Evolutionary conservation across 64 coral and sea anemone genomes (phyloP).

Genomic region (Montipora cactus): DNA sequence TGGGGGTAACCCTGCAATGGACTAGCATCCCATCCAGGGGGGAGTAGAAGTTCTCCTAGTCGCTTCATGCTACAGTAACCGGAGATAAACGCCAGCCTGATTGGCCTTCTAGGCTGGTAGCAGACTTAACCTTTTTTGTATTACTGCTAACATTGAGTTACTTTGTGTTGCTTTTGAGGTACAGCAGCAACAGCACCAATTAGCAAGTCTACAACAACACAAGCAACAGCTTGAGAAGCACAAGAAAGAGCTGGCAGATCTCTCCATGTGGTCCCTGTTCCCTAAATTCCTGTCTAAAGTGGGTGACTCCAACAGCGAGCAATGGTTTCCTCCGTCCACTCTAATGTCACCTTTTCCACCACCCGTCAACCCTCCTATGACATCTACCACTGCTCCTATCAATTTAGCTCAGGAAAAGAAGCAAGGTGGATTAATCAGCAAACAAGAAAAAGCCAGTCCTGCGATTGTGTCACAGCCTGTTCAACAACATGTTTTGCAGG

Average conservation of each 20-base stretch:
- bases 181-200: slow-evolving; percentile 93
- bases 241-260: slow-evolving; percentile 94
- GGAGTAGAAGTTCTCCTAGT: too few species aligned
- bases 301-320: not conserved
- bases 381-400: slow-evolving; percentile 16
- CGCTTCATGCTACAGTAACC: too few species aligned
- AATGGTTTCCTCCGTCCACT: not conserved
- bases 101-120: too few species aligned
- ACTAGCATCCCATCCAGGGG: too few species aligned
- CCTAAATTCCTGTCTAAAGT: slow-evolving; percentile 61
- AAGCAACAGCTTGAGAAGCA: slow-evolving; percentile 98
- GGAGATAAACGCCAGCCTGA: too few species aligned
- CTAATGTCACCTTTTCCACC: not conserved
- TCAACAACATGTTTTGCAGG: slow-evolving; percentile 44
- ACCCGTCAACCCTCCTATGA: not conserved
- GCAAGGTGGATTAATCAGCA: not conserved
- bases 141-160: slow-evolving; percentile 6
- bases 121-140: too few species aligned
- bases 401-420: slow-evolving; percentile 67
- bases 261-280: slow-evolving; percentile 79
- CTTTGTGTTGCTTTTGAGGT: not conserved
- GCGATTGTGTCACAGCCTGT: slow-evolving; percentile 26
- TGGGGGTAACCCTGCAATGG: too few species aligned
- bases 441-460: not conserved
- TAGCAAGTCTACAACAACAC: slow-evolving; percentile 78